Evolutionary conservation across 2,888 invertebrate genomes (phyloP).

Genomic region (Melangyna quadrimaculata): DNA sequence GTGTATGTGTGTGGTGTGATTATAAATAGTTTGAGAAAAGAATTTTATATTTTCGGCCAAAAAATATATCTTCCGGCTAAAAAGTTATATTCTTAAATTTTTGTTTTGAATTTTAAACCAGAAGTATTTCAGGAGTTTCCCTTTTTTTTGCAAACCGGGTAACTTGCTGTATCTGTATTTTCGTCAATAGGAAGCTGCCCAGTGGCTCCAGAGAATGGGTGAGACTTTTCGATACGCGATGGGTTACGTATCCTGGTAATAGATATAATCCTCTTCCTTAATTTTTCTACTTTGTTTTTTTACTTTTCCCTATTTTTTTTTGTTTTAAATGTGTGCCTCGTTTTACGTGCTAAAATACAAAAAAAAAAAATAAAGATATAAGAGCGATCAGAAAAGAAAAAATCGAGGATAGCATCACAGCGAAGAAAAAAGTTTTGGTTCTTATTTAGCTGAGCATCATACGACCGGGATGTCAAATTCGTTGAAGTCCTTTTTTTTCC

Average conservation of each 20-base stretch:
- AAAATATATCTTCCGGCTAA: slow-evolving; percentile 11
- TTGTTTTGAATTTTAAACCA: not conserved
- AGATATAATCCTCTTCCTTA: slow-evolving; percentile 48
- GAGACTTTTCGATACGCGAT: slow-evolving; percentile 65
- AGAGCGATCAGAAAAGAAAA: slow-evolving; percentile 32
- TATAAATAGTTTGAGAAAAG: slow-evolving; percentile 48
- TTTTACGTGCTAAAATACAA: slow-evolving; percentile 10
- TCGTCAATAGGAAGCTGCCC: slow-evolving; percentile 18
- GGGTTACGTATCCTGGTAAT: slow-evolving; percentile 66
- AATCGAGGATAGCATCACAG: slow-evolving; percentile 21
- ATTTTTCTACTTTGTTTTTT: not conserved
- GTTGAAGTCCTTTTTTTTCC: slow-evolving; percentile 42
- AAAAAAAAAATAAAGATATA: slow-evolving; percentile 28
- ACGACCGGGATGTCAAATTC: slow-evolving; percentile 50
- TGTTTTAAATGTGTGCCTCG: slow-evolving; percentile 7
- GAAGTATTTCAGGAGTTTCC: slow-evolving; percentile 18
- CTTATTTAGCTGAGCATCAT: slow-evolving; percentile 12
- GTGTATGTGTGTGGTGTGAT: slow-evolving; percentile 47
- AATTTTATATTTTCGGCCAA: slow-evolving; percentile 4
- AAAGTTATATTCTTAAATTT: slow-evolving; percentile 25
- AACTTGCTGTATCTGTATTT: slow-evolving; percentile 1
- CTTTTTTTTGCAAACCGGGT: slow-evolving; percentile 1
- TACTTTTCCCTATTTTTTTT: too few species aligned
- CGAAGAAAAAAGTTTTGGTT: slow-evolving; percentile 12
- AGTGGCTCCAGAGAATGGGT: slow-evolving; percentile 48